Percentiles rank a stretch among this genome's conserved stretches.
Evolutionary conservation across 2,888 invertebrate genomes (phyloP).

Genomic region (Drosophila cognata): DNA sequence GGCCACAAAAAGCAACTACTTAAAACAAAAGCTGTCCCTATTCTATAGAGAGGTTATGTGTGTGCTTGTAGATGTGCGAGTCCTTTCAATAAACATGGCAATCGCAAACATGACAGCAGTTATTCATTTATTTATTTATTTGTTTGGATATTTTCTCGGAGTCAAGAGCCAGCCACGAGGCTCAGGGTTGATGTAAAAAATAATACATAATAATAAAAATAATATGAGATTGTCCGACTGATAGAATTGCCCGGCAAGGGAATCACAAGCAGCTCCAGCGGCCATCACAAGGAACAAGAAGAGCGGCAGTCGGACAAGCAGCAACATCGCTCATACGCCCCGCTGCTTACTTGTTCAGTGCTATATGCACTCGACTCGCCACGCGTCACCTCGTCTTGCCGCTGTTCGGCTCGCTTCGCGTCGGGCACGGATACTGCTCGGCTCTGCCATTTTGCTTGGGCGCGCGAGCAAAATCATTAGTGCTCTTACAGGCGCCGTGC

Average conservation of each 20-base stretch:
- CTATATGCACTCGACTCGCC: constrained; percentile 8
- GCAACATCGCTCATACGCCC: constrained; percentile 73
- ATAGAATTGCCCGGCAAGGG: constrained; percentile 52
- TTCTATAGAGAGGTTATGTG: constrained; percentile 10
- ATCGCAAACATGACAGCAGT: constrained; percentile 55
- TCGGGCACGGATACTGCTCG: constrained; percentile 45
- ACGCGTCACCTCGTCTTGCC: background rate
- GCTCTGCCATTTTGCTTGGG: constrained; percentile 46
- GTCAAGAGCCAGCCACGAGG: constrained; percentile 20
- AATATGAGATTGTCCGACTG: constrained; percentile 45
- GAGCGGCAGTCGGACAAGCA: constrained; percentile 35
- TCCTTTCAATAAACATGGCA: constrained; percentile 62
- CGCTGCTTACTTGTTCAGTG: constrained; percentile 35
- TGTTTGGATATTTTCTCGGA: constrained; percentile 19
- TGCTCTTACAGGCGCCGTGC: constrained; percentile 84
- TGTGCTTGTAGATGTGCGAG: constrained; percentile 11
- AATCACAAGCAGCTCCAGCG: constrained; percentile 32
- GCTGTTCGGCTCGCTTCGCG: constrained; percentile 17
- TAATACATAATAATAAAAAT: constrained; percentile 44
- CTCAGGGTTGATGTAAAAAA: constrained; percentile 17
- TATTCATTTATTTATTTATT: constrained; percentile 65
- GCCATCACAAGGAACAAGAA: constrained; percentile 33
- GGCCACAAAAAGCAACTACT: constrained; percentile 31
- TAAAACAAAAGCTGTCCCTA: constrained; percentile 52
- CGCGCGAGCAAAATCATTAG: constrained; percentile 81